Conservation (phyloP, 2,113 vertebrate species). For the Cebus imitator region DNA sequence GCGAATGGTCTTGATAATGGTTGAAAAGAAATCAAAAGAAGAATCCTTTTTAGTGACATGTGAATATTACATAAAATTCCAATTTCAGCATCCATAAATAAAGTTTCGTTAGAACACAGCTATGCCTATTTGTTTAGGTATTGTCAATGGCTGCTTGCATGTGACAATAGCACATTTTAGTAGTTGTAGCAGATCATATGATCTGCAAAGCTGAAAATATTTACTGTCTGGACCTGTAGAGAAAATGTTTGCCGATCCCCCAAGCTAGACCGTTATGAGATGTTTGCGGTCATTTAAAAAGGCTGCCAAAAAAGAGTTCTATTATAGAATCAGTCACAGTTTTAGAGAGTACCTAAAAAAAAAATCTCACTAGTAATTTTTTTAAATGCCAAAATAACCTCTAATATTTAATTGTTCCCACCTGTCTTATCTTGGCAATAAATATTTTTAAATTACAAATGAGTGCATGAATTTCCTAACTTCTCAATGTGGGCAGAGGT, state of each 20-base stretch:
- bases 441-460: background rate
- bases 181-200: background rate
- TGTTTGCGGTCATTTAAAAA: background rate
- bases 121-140: background rate
- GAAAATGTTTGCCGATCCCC: background rate
- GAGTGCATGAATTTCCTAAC: background rate
- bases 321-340: too few relatives aligned
- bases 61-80: background rate
- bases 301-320: too few relatives aligned
- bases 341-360: too few relatives aligned
- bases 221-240: background rate
- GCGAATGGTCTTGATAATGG: background rate
- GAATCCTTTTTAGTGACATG: background rate
- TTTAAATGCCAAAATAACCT: background rate
- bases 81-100: background rate
- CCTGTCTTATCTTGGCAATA: background rate
- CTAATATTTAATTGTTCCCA: background rate
- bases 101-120: background rate
- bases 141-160: background rate
- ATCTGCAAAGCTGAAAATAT: background rate
- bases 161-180: background rate
- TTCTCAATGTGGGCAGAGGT: background rate
- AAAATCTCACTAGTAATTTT: too few relatives aligned
- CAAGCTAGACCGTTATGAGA: background rate
- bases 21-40: constrained; percentile 24